Evolutionary conservation across 2,113 vertebrate genomes (phyloP).

Genomic region (Psettodes erumei): DNA sequence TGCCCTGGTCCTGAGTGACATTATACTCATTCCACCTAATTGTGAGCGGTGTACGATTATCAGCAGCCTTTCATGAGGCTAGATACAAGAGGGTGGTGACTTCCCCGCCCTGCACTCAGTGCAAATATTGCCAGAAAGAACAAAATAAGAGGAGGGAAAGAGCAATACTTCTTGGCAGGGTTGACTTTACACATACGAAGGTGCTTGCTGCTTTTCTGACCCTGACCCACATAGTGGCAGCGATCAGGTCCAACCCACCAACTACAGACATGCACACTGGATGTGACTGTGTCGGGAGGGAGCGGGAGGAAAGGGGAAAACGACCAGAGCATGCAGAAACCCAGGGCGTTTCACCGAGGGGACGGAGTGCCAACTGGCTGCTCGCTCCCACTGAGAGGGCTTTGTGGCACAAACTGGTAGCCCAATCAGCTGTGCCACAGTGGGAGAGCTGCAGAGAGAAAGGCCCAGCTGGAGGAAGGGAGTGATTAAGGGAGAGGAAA

Average conservation of each 20-base stretch:
- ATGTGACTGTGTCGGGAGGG: conserved; percentile 27
- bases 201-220: conserved; percentile 43
- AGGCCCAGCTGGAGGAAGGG: conserved; percentile 26
- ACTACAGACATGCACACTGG: conserved; percentile 32
- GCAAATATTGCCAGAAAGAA: conserved; percentile 34
- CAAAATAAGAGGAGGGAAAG: conserved; percentile 43
- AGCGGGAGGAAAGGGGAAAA: conserved; percentile 38
- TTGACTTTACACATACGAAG: conserved; percentile 55
- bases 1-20: background rate
- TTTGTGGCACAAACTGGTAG: conserved; percentile 51
- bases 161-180: conserved; percentile 39
- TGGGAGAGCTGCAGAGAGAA: conserved; percentile 19
- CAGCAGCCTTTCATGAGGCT: background rate
- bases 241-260: conserved; percentile 25
- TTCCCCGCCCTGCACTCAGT: conserved; percentile 21
- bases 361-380: conserved; percentile 48
- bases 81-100: background rate
- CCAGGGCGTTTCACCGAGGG: conserved; percentile 34
- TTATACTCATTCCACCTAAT: background rate
- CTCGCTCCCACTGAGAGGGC: conserved; percentile 45
- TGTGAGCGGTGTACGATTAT: conserved; percentile 11
- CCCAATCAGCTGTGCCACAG: conserved; percentile 48
- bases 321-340: conserved; percentile 47
- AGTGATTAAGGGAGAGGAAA: conserved; percentile 4
- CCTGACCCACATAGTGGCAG: conserved; percentile 39